phyloP scores from a whole-genome alignment of 1,140 invertebrate genomes.

The Neotoxoptera formosana region DNA sequence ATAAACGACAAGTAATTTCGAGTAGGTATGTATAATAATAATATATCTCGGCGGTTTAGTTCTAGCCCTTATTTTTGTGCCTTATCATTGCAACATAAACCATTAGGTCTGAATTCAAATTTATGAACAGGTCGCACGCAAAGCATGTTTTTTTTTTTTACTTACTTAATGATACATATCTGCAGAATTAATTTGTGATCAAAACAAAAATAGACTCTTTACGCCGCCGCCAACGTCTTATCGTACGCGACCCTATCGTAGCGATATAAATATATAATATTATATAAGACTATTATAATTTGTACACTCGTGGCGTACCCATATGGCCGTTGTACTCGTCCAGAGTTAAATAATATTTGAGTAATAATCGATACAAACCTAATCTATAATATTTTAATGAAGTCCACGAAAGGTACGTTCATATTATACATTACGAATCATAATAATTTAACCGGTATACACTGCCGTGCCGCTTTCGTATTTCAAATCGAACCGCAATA shows the following conservation, averaged over 20 bases:
- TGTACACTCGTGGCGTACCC: not conserved
- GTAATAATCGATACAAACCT: no score
- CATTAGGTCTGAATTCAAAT: constrained; percentile 29
- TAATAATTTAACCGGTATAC: no score
- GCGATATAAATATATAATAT: not conserved
- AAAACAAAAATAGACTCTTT: not conserved
- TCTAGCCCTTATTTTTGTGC: not conserved
- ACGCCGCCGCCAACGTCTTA: not conserved
- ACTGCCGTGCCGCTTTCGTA: not conserved
- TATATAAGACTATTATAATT: not conserved
- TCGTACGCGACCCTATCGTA: not conserved
- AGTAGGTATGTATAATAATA: not conserved
- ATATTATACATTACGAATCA: not conserved
- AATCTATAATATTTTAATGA: not conserved
- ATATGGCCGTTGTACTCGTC: not conserved
- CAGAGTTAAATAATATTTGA: no score
- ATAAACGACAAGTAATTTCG: not conserved
- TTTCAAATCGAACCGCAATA: not conserved
- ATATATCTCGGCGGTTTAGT: not conserved
- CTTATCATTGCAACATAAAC: constrained; percentile 16
- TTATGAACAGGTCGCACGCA: not conserved
- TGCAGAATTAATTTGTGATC: constrained; percentile 18
- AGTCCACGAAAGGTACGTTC: not conserved
- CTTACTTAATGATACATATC: not conserved
- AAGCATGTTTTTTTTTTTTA: constrained; percentile 4